Conservation (phyloP, 2,797 vertebrate genomes). For the Naso thynnoides region DNA sequence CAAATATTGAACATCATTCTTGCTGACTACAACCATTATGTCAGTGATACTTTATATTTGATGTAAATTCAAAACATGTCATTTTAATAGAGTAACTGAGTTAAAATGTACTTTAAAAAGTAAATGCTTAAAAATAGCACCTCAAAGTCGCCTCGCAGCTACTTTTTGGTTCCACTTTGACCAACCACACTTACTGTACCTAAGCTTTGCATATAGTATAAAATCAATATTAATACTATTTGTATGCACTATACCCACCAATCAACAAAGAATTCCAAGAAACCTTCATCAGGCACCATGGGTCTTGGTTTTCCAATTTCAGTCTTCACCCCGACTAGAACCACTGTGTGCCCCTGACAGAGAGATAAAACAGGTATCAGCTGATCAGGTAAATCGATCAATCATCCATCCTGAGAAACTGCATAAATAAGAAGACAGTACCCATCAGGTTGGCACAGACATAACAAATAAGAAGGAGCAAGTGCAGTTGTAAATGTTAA, state of each 20-base stretch:
- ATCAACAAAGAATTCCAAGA: constrained; percentile 82
- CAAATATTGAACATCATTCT: not conserved
- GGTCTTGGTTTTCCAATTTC: constrained; percentile 93
- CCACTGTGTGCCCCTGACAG: constrained; percentile 92
- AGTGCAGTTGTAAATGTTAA: not conserved
- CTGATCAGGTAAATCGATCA: not conserved
- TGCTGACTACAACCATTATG: not conserved
- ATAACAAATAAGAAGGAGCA: not conserved
- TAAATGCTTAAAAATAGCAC: not conserved
- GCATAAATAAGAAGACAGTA: not conserved
- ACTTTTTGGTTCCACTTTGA: not conserved
- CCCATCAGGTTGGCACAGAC: not conserved
- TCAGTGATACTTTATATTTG: not conserved
- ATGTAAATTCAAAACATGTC: not conserved
- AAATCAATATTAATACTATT: not conserved
- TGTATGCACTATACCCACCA: constrained; percentile 63
- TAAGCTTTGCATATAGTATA: not conserved
- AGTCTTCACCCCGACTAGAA: constrained; percentile 95
- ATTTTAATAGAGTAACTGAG: not conserved
- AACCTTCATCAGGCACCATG: constrained; percentile 67
- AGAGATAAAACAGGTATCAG: not conserved
- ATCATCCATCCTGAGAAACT: not conserved
- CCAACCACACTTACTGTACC: no score
- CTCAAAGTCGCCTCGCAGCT: not conserved
- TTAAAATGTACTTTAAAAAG: no score